Conservation (phyloP, 2,888 invertebrate genomes). For the Eilema sororculum region DNA sequence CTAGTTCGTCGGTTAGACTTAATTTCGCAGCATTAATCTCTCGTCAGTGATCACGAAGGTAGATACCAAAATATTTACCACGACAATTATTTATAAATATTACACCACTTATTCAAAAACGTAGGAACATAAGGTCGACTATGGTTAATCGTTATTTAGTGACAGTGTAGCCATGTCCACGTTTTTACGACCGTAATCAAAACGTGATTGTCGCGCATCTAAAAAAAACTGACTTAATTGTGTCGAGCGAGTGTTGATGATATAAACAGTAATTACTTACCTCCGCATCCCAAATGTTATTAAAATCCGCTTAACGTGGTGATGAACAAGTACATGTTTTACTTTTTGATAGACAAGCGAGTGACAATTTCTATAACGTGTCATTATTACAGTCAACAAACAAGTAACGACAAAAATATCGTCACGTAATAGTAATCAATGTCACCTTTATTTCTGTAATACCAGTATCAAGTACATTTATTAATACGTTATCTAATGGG, state of each 20-base stretch:
- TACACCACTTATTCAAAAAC: conserved; percentile 51
- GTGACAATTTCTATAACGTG: conserved; percentile 52
- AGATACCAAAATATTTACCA: conserved; percentile 37
- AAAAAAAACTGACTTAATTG: conserved; percentile 83
- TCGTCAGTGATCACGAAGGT: conserved; percentile 25
- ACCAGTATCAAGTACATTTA: conserved; percentile 33
- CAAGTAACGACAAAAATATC: conserved; percentile 30
- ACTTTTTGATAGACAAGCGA: conserved; percentile 41
- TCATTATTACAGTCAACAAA: conserved; percentile 26
- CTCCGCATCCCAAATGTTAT: conserved; percentile 80
- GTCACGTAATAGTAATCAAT: conserved; percentile 39
- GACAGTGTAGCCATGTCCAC: conserved; percentile 69
- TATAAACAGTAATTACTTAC: conserved; percentile 83
- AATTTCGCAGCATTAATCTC: conserved; percentile 38
- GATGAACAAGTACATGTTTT: conserved; percentile 48
- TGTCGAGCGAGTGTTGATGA: conserved; percentile 82
- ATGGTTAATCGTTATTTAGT: conserved; percentile 68
- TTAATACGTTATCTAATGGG: conserved; percentile 24
- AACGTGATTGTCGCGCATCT: conserved; percentile 82
- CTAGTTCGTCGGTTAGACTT: conserved; percentile 34
- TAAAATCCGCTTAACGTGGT: conserved; percentile 83
- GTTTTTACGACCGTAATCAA: conserved; percentile 80
- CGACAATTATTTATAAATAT: conserved; percentile 50
- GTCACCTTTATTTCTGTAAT: conserved; percentile 34
- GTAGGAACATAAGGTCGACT: conserved; percentile 54